Percentiles rank a stretch among this genome's conserved stretches.
phyloP scores from a whole-genome alignment of 2,888 invertebrate genomes.

The Campopleginae sp. region DNA sequence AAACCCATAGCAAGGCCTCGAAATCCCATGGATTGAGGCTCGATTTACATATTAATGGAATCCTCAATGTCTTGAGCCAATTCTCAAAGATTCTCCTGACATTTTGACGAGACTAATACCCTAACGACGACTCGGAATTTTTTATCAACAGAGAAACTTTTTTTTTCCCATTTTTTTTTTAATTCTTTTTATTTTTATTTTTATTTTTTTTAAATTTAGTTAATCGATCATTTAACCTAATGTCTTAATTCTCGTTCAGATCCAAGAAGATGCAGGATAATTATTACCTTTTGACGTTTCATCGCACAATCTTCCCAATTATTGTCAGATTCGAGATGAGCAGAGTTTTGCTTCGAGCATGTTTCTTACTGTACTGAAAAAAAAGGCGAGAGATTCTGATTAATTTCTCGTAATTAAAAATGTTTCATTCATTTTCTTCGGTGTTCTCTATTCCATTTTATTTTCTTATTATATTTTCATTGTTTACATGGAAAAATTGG shows the following conservation, averaged over 20 bases:
- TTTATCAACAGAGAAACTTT: neutral
- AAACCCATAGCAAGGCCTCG: neutral
- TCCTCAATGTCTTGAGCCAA: no score
- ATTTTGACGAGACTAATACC: no score
- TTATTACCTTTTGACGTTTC: slow-evolving; percentile 15
- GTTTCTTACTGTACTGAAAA: neutral
- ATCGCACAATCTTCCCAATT: slow-evolving; percentile 30
- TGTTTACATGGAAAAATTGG: no score
- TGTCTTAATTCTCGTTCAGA: neutral
- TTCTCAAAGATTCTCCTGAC: no score
- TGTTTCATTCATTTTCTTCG: neutral
- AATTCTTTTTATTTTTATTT: no score
- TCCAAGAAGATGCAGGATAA: slow-evolving; percentile 5
- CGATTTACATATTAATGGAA: slow-evolving; percentile 5
- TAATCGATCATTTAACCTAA: slow-evolving; percentile 1
- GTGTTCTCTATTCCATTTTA: no score
- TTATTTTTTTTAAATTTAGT: slow-evolving; percentile 23
- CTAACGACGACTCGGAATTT: neutral
- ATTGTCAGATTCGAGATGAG: slow-evolving; percentile 9
- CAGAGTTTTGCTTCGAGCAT: neutral
- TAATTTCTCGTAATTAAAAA: neutral
- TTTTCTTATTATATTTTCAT: no score
- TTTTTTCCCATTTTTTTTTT: slow-evolving; percentile 6
- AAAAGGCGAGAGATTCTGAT: neutral
- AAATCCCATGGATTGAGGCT: neutral